Evolutionary conservation across 2,888 invertebrate genomes (phyloP), one percentile per base, ranked within the genome.

Genomic region (Hydrotaea cyrtoneurina): DNA sequence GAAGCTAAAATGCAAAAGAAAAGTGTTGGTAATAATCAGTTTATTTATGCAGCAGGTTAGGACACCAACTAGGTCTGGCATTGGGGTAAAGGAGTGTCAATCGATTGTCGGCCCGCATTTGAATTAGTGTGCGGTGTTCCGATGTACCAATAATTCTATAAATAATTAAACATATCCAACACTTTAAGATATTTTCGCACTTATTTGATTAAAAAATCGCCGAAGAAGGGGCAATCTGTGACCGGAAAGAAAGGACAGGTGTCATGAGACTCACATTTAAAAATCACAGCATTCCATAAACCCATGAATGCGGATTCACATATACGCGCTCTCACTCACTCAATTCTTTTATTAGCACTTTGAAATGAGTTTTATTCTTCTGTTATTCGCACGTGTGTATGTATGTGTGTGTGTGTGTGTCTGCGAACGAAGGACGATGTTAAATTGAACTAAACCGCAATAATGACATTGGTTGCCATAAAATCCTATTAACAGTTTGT

Each of bases 391-490:
- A 19, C 11, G 0, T 7, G 11, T 39, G 31, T 46, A 23, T 21
- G 21, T 46, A 15, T 0, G 0, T n/a, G 50, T 50, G 43, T 43
- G 57, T 23, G 15, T 31, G 21, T n/a, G 26, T 43, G 43, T 13
- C 21, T 23, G 15, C n/a, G 46, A 46, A n/a, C 69, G 46, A 69
- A 69, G 69, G 43, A 46, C 43, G 21, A 46, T 69, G 69, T 23
- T 69, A 69, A 69, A 69, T 69, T 69, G 69, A 69, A 69, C 69
- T 69, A 69, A 69, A 69, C 69, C 69, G 46, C 69, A 69, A 69
- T 69, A 69, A 69, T 69, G 69, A 46, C 69, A 69, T 69, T 19
- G 69, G 69, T 69, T 69, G 69, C 69, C 69, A 69, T 69, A 69
- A 69, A 69, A 69, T 69, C 69, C 69, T 69, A 69, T 69, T 69